Evolutionary conservation across 1,140 invertebrate species (phyloP).

Genomic region (Caenorhabditis brenneri): DNA sequence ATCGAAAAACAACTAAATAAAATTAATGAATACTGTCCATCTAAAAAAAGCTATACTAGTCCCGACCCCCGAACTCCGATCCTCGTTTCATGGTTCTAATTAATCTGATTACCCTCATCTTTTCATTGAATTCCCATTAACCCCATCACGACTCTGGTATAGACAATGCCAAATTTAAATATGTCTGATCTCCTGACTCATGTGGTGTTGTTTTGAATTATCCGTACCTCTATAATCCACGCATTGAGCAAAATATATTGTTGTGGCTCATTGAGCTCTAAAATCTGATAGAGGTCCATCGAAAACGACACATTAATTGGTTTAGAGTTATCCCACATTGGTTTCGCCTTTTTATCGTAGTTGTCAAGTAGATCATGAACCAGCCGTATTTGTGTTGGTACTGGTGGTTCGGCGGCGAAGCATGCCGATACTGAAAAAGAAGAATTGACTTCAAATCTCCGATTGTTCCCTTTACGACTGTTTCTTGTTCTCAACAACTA

Average conservation of each 20-base stretch:
- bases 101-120: no score
- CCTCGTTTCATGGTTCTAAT: no score
- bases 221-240: conserved; percentile 65
- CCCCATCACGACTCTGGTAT: no score
- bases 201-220: neutral
- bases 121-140: no score
- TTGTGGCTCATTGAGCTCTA: conserved; percentile 70
- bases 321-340: conserved; percentile 65
- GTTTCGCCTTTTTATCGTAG: conserved; percentile 66
- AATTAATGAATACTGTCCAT: no score
- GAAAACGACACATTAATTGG: conserved; percentile 68
- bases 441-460: neutral
- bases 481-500: no score
- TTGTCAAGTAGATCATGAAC: conserved; percentile 69
- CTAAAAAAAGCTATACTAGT: no score
- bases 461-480: neutral
- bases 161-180: no score
- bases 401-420: neutral
- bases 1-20: no score
- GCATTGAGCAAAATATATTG: conserved; percentile 69
- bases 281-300: conserved; percentile 70
- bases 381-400: conserved; percentile 62
- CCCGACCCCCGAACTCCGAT: no score
- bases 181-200: no score
- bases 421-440: conserved; percentile 3